These are phyloP conservation scores for Diplogasteroides magnus DNA, from an alignment of 1,140 invertebrate species.

Conservation along the genomic window DNA sequence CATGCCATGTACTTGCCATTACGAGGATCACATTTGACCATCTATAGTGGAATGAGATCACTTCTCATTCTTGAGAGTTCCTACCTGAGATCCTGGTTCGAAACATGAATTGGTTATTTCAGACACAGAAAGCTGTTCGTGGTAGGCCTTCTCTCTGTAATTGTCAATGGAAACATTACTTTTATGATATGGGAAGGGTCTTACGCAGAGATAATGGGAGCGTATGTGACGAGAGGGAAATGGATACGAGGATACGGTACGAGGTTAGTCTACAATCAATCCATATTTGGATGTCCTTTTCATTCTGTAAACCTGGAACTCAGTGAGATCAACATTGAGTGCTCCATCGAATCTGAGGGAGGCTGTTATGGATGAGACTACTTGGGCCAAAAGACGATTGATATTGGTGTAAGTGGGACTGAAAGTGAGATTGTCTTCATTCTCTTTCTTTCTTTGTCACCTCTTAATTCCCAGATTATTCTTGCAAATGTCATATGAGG, in stretches of 20 bases:
- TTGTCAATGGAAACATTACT: slow-evolving; percentile 1
- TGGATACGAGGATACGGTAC: slow-evolving; percentile 78
- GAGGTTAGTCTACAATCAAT: slow-evolving; percentile 65
- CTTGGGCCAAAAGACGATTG: slow-evolving; percentile 70
- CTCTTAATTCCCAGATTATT: slow-evolving; percentile 16
- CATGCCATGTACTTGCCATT: slow-evolving; percentile 69
- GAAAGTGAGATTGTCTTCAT: slow-evolving; percentile 58
- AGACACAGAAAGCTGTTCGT: slow-evolving; percentile 71
- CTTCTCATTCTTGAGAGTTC: slow-evolving; percentile 59
- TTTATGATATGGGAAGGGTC: neutral
- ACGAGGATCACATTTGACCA: slow-evolving; percentile 68
- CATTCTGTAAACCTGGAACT: slow-evolving; percentile 66
- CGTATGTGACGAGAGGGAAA: slow-evolving; percentile 60
- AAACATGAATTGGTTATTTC: slow-evolving; percentile 78
- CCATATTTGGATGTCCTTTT: neutral
- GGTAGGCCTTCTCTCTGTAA: slow-evolving; percentile 64
- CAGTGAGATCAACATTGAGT: slow-evolving; percentile 78
- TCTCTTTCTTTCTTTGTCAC: slow-evolving; percentile 83
- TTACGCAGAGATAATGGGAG: slow-evolving; percentile 52
- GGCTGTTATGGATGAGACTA: slow-evolving; percentile 78
- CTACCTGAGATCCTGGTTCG: slow-evolving; percentile 78
- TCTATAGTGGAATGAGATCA: slow-evolving; percentile 49
- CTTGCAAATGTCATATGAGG: slow-evolving; percentile 33
- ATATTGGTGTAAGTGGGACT: slow-evolving; percentile 75
- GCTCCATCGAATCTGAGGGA: slow-evolving; percentile 82